Evolutionary conservation across 1,140 invertebrate species (phyloP).

Genomic region (Drosophila busckii): DNA sequence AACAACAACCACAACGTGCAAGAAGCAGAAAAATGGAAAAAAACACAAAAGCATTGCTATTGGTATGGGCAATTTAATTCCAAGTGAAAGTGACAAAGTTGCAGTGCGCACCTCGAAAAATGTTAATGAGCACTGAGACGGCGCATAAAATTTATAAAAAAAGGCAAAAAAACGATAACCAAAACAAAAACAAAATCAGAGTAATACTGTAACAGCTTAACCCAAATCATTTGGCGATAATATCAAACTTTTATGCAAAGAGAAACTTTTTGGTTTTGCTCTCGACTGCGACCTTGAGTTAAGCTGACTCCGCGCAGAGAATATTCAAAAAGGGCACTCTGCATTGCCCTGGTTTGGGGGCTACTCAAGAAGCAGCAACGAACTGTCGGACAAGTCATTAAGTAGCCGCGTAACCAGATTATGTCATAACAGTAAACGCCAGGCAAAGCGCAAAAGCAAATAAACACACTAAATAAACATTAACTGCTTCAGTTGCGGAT

Average conservation of each 20-base stretch:
- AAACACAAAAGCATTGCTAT: slow-evolving; percentile 55
- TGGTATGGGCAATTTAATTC: slow-evolving; percentile 69
- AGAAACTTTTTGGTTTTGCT: too few relatives aligned
- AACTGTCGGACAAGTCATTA: slow-evolving; percentile 56
- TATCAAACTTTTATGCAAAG: slow-evolving; percentile 45
- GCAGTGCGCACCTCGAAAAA: slow-evolving; percentile 72
- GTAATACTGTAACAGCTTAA: slow-evolving; percentile 60
- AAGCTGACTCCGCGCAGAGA: slow-evolving; percentile 32
- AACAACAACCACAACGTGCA: slow-evolving; percentile 13
- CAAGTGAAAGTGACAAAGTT: slow-evolving; percentile 75
- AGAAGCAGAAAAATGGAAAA: slow-evolving; percentile 15
- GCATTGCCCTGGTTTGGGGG: too few relatives aligned
- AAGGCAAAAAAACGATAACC: slow-evolving; percentile 16
- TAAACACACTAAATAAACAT: slow-evolving; percentile 55
- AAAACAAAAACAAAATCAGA: slow-evolving; percentile 34
- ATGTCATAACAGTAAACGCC: slow-evolving; percentile 55
- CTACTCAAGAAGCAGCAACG: slow-evolving; percentile 4
- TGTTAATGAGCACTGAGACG: slow-evolving; percentile 63
- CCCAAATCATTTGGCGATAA: slow-evolving; percentile 41
- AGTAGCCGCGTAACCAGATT: slow-evolving; percentile 36
- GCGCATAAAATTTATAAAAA: slow-evolving; percentile 35
- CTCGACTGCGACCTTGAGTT: slow-evolving; percentile 55
- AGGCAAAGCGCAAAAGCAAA: slow-evolving; percentile 17
- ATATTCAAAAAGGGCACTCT: slow-evolving; percentile 24
- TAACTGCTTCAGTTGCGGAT: slow-evolving; percentile 59